phyloP scores from a whole-genome alignment of 2,888 invertebrate species.

The Eristalinus sepulchralis region DNA sequence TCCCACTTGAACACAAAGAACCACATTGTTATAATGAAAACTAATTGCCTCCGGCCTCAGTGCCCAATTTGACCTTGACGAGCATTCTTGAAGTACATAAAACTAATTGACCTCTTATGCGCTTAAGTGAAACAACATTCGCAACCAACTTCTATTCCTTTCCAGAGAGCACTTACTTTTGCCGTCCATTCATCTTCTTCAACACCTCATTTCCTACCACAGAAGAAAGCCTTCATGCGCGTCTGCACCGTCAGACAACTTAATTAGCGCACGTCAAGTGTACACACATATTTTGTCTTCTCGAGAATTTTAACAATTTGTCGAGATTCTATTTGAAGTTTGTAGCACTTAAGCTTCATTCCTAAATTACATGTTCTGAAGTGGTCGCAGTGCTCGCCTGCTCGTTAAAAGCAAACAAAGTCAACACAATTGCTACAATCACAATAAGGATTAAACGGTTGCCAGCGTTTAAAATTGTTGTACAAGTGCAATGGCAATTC shows the following conservation, averaged over 20 bases:
- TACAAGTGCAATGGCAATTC: constrained; percentile 18
- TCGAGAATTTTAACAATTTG: constrained; percentile 18
- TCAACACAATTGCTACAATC: constrained; percentile 8
- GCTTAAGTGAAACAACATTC: neutral
- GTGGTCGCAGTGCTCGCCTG: neutral
- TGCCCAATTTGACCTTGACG: no score
- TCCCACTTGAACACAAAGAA: no score
- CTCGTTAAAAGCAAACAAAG: constrained; percentile 11
- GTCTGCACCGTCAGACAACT: neutral
- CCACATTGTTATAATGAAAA: no score
- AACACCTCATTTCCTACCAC: neutral
- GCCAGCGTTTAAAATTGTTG: constrained; percentile 16
- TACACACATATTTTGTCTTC: neutral
- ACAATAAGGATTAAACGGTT: constrained; percentile 15
- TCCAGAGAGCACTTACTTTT: neutral
- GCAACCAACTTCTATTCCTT: neutral
- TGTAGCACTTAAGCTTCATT: constrained; percentile 3
- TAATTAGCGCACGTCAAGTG: neutral
- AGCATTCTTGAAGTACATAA: no score
- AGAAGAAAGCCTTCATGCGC: neutral
- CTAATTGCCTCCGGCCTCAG: no score
- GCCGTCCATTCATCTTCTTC: neutral
- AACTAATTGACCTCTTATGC: no score
- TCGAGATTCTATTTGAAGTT: constrained; percentile 16
- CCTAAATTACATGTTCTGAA: neutral